Evolutionary conservation across 2,888 invertebrate genomes (phyloP), one percentile per base, ranked within the genome.

Genomic region (Cancer borealis): DNA sequence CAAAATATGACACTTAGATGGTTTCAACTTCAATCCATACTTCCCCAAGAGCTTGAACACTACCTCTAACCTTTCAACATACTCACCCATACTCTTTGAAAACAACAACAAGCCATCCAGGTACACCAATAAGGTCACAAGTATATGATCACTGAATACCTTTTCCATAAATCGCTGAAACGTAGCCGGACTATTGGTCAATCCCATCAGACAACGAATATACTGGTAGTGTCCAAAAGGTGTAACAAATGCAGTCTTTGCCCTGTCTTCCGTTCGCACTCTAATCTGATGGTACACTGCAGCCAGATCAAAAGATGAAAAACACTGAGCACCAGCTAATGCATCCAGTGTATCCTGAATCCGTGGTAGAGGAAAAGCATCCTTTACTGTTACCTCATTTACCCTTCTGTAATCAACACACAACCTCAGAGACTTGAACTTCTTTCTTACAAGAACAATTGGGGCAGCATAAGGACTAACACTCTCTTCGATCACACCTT

Each of bases 51-150:
- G 54, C 45, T 17, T 26, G n/a, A 96, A 95, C 30, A 96, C 89
- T 30, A 73, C 39, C 45, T 92, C 47, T 6, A 96, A 3, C 73
- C 60, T 73, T 6, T 92, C 54, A 12, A 96, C 26, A 79, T 95
- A 96, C n/a, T 84, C 54, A 12, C 94, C 91, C 54, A 96, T 30
- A 26, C 66, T 54, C 3, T 79, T 17, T 5, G 92, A 93, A 54
- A 91, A 95, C n/a, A 95, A 54, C 21, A 96, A 89, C 47, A 96
- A 46, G 73, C 96, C 96, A 91, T 96, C 96, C 17, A 96, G 17
- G 79, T 96, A 96, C 10, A 79, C 88, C 17, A 96, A n/a, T 3
- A 93, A 91, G 17, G 54, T 90, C 26, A 89, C 88, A 45, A 60
- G 66, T n/a, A 91, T 66, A 45, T 88, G 49, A 26, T 91, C 94